phyloP scores from a whole-genome alignment of 2,113 vertebrate genomes.

The Phaethon lepturus region DNA sequence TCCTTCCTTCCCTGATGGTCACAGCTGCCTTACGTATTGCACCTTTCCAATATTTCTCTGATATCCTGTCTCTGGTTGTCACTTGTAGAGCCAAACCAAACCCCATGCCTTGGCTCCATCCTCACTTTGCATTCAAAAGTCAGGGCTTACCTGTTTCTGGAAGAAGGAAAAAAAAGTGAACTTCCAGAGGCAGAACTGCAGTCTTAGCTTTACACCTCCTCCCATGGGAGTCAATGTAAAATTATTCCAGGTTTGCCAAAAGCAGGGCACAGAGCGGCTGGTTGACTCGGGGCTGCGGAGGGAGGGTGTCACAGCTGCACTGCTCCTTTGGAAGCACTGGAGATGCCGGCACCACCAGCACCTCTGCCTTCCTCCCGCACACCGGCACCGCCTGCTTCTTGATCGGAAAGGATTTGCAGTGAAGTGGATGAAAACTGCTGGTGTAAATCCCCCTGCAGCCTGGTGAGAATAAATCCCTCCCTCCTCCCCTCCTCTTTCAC shows the following conservation, averaged over 20 bases:
- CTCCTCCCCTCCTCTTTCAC: background rate
- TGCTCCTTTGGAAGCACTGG: background rate
- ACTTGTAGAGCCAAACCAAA: background rate
- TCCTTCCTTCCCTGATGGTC: background rate
- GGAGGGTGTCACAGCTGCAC: background rate
- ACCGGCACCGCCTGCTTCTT: background rate
- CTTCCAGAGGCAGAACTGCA: background rate
- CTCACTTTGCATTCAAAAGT: background rate
- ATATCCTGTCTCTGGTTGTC: background rate
- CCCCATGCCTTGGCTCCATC: background rate
- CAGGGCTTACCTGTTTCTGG: background rate
- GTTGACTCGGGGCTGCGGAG: background rate
- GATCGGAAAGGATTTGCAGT: background rate
- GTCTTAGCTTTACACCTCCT: background rate
- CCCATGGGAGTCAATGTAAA: background rate
- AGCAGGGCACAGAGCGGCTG: background rate
- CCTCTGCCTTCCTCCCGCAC: background rate
- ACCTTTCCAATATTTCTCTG: background rate
- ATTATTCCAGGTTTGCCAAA: background rate
- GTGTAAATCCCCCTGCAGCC: background rate
- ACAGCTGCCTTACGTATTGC: background rate
- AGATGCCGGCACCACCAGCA: background rate
- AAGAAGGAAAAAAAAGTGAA: background rate
- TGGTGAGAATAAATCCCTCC: background rate
- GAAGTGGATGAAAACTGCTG: background rate